A percentile compares a stretch with the other conserved stretches of the same genome.
Conservation (phyloP, 1,140 invertebrate genomes). For the Achroia grisella region DNA sequence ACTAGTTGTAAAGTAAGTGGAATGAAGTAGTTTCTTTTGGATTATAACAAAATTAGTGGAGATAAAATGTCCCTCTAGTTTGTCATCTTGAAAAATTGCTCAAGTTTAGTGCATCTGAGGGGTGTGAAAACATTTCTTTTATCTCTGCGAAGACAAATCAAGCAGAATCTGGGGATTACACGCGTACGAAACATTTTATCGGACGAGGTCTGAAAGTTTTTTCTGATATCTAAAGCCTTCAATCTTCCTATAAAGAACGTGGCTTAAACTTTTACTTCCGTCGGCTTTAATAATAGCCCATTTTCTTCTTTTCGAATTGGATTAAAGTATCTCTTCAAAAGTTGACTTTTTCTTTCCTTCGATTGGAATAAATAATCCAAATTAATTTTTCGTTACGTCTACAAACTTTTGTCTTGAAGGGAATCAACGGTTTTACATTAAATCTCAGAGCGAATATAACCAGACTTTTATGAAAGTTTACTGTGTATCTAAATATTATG, state of each 20-base stretch:
- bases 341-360: conserved; percentile 4
- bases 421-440: neutral
- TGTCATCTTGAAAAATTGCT: too few relatives aligned
- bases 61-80: too few relatives aligned
- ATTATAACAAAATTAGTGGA: too few relatives aligned
- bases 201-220: conserved; percentile 36
- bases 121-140: conserved; percentile 11
- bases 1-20: too few relatives aligned
- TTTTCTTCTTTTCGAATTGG: conserved; percentile 31
- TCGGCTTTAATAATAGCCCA: conserved; percentile 37
- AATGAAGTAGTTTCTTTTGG: too few relatives aligned
- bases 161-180: conserved; percentile 49
- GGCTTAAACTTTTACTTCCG: conserved; percentile 53
- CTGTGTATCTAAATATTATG: too few relatives aligned
- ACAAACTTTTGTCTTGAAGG: neutral
- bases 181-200: conserved; percentile 55
- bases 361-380: conserved; percentile 9
- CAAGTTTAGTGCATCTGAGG: too few relatives aligned
- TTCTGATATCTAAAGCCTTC: conserved; percentile 48
- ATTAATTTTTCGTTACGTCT: conserved; percentile 3
- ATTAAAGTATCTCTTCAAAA: conserved; percentile 8
- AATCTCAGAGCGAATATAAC: too few relatives aligned
- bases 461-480: too few relatives aligned
- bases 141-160: conserved; percentile 43
- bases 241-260: conserved; percentile 43